Conservation (phyloP, 2,797 vertebrate species). For the Notoglanidium macrostoma region DNA sequence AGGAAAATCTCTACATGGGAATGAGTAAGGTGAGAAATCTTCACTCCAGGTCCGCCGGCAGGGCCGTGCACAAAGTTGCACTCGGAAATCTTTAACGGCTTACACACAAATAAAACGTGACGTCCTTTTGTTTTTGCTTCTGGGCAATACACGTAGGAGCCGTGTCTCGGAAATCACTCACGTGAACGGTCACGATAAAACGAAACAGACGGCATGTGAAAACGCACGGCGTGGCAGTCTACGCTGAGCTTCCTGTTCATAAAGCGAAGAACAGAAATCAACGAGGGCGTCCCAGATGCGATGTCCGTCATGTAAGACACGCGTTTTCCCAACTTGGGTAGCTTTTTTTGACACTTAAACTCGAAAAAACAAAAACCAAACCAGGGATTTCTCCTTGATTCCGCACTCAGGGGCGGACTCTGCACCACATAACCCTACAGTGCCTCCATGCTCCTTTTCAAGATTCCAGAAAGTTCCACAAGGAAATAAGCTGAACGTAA, state of each 20-base stretch:
- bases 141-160: conserved; percentile 10
- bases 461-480: conserved; percentile 33
- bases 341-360: conserved; percentile 20
- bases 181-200: neutral
- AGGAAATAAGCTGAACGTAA: conserved; percentile 37
- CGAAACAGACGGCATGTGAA: neutral
- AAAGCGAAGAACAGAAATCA: neutral
- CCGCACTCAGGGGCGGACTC: conserved; percentile 18
- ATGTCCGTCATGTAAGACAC: neutral
- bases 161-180: neutral
- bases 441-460: conserved; percentile 22
- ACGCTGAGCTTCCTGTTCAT: conserved; percentile 6
- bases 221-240: conserved; percentile 28
- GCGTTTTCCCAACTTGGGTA: neutral
- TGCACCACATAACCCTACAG: conserved; percentile 25
- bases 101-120: neutral
- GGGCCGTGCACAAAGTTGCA: neutral
- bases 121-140: conserved; percentile 20
- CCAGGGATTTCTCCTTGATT: neutral
- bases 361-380: neutral
- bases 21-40: neutral
- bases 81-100: neutral
- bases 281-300: neutral
- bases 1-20: neutral
- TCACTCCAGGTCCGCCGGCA: neutral